Conservation (phyloP, 2,797 vertebrate species). For the Trematomus bernacchii region DNA sequence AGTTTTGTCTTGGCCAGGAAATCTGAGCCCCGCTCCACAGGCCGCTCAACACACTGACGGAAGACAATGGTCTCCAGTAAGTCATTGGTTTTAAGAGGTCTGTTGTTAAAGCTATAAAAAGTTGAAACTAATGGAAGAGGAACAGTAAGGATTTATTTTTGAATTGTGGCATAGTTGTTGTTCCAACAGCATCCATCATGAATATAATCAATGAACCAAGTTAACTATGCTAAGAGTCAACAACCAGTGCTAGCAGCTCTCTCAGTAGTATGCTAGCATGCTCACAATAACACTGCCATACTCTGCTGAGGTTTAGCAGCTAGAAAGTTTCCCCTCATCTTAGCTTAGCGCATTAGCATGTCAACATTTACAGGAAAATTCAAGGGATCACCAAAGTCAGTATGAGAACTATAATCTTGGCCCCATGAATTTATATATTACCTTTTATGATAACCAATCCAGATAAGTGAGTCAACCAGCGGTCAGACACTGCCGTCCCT, state of each 20-base stretch:
- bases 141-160: conserved; percentile 29
- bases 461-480: neutral
- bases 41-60: conserved; percentile 57
- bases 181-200: conserved; percentile 7
- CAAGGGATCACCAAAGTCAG: neutral
- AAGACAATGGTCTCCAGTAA: conserved; percentile 66
- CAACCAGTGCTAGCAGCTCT: neutral
- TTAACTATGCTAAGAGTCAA: neutral
- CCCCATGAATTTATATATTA: neutral
- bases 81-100: conserved; percentile 50
- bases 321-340: neutral
- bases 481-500: neutral
- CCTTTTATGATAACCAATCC: neutral
- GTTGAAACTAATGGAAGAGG: conserved; percentile 25
- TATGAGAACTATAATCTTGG: neutral
- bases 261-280: neutral
- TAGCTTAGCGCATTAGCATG: neutral
- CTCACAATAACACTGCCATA: neutral
- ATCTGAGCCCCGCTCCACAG: conserved; percentile 61
- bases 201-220: conserved; percentile 16
- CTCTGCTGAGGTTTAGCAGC: neutral
- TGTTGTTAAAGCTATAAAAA: conserved; percentile 56
- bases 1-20: conserved; percentile 70
- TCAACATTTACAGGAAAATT: neutral
- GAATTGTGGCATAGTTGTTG: conserved; percentile 11